Evolutionary conservation across 2,797 vertebrate species (phyloP), one percentile per base, ranked within the genome.

Genomic region (Hippoglossus hippoglossus): DNA sequence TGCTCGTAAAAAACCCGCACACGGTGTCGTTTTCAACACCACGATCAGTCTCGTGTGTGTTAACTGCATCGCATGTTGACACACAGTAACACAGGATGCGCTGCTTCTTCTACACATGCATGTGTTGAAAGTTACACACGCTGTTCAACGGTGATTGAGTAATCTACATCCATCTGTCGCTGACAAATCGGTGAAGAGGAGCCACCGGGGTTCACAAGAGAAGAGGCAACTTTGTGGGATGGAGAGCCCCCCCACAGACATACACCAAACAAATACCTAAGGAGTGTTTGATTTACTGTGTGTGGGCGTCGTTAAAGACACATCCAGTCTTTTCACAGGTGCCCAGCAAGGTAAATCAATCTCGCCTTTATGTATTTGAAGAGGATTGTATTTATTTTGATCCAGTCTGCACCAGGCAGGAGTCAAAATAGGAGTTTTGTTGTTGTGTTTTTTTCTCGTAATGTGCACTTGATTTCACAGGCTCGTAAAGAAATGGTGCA

Each of bases 251-350:
- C 44, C 41, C 24, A 86, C 76, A 85, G 77, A 90, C 88, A 85
- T 85, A 90, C 85, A 86, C 71, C 77, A 87, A 76, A 84, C 89
- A 93, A 91, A 92, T 92, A 93, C 90, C 66, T 55, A 84, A 90
- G 85, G 88, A 85, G 85, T 63, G 88, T 86, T 92, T 90, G 90
- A 88, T 91, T 91, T 87, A 81, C 88, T 66, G 44, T 26, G 65
- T 63, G 62, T 34, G 73, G 68, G 69, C 76, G 25, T 61, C 54
- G 67, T 26, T 39, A 64, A 69, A 69, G 73, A 72, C 55, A 41
- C 41, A 70, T 58, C 26, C 28, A 64, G 52, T 77, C 51, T 22
- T 63, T 55, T 73, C 58, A 34, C 60, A 57, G 51, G 9, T 63
- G 74, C 89, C 81, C 82, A 85, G 75, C 67, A 77, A 67, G 50